Base-by-base conservation (phyloP, 2,797 vertebrate species). In the Lithobates pipiens region DNA sequence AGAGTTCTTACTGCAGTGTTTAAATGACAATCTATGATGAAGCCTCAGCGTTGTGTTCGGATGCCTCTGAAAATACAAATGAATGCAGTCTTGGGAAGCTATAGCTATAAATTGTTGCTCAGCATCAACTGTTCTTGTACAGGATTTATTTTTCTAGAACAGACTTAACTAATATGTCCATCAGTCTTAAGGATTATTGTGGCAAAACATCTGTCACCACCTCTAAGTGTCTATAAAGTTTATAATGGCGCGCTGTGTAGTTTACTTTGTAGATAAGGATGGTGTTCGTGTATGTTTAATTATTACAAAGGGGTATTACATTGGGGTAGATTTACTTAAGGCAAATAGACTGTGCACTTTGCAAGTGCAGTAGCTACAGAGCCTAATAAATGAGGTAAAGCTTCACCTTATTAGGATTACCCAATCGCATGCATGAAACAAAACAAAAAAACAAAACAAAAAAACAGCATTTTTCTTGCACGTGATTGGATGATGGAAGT, bases 191-290 rank as follows among this genome's bases (percentile, higher is more conserved):
- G 39, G 36, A 44, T 73, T 73, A 73, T 73, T n/a, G 23, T 46
- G 39, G 71, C 25, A 29, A 73, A 44, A 73, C 71, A 44, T 72
- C 70, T 73, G 71, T 44, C 71, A 73, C 71, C 71, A 73, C 71
- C n/a, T 46, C 21, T 72, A 25, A 73, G 39, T 11, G 18, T 44
- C 11, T n/a, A 42, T 67, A 67, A 67, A 67, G 65, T 29, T 67
- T 61, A 23, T 61, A 23, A 23, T 23, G 21, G 10, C 32, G 2
- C 36, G 7, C 69, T 71, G 32, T 36, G 16, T 39, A 71, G 69
- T 71, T 36, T 36, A 39, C 69, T 71, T 34, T 71, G 69, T 18
- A 36, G 18, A 21, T 23, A n/a, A 10, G 32, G 8, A 23, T 71
- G 69, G 34, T 36, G 68, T 70, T 36, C 2, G 5, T 61, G 21